Evolutionary conservation across 2,888 invertebrate species (phyloP), one percentile per base, ranked within the genome.

Genomic region (Stomorhina lunata): DNA sequence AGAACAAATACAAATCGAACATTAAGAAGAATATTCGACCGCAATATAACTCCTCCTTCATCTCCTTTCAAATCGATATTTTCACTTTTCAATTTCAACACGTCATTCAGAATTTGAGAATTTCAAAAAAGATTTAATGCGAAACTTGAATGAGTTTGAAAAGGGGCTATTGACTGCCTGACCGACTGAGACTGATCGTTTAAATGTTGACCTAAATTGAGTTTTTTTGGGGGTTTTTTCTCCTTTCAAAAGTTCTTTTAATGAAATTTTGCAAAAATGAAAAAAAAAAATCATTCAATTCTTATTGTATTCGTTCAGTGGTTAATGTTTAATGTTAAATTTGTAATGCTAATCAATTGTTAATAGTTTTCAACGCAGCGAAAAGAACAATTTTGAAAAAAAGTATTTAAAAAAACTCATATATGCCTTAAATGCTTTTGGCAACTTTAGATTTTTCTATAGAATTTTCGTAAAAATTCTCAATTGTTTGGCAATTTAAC

Each of bases 261-360:
- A n/a, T 53, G 12, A 10, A 37, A 12, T 12, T 12, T 12, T 12
- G n/a, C 10, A 37, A n/a, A n/a, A n/a, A n/a, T n/a, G 37, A n/a
- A n/a, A 45, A 45, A 45, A 45, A 45, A 45, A n/a, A n/a, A n/a
- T n/a, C n/a, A n/a, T n/a, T 45, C 20, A 45, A 20, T 45, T 45
- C 45, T 45, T 20, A 7, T 4, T 45, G 5, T 45, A 20, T 20
- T 45, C 45, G 22, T 27, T 53, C n/a, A 27, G 1, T 34, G 2
- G n/a, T n/a, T n/a, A n/a, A n/a, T n/a, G n/a, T n/a, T n/a, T n/a
- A n/a, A n/a, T 1, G 12, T n/a, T 37, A n/a, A 6, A 25, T 48
- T 45, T 71, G 57, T 59, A 34, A 40, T 45, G 71, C 71, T 71
- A 71, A 71, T 71, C 71, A 71, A 71, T 71, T 59, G 57, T 71